These are phyloP conservation scores for Istiophorus platypterus DNA, from an alignment of 2,113 vertebrate species.

Conservation along the genomic window DNA sequence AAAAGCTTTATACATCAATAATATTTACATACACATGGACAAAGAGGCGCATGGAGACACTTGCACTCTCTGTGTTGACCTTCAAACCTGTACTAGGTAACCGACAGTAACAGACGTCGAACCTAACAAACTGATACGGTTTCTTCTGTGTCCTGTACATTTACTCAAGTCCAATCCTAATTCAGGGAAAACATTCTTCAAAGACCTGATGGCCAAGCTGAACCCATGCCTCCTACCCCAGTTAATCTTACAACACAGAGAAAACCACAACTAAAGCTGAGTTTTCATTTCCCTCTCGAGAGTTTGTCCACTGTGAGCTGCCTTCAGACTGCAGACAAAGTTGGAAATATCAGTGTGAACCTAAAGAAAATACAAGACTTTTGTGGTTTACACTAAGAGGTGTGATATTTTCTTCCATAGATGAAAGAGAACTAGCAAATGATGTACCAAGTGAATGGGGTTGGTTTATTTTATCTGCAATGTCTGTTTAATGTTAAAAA, in stretches of 20 bases:
- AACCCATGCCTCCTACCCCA: not conserved
- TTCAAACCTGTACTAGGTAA: not conserved
- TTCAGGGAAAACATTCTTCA: not conserved
- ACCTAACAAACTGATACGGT: not conserved
- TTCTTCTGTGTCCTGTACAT: not conserved
- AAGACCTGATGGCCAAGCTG: not conserved
- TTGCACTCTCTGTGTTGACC: not conserved
- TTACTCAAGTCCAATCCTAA: not conserved
- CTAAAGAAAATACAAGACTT: not conserved
- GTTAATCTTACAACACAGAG: not conserved
- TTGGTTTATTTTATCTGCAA: not conserved
- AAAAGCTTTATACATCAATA: slow-evolving; percentile 14
- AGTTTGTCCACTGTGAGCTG: not conserved
- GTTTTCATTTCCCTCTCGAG: not conserved
- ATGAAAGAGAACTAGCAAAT: too few species aligned
- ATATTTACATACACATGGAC: not conserved
- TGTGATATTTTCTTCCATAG: not conserved
- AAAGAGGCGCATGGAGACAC: not conserved
- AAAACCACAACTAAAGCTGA: not conserved
- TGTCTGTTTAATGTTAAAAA: not conserved
- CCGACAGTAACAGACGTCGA: not conserved
- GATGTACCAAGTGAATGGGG: not conserved
- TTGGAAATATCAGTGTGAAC: not conserved
- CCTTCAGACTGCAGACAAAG: not conserved
- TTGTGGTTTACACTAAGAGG: not conserved